Conservation (phyloP, 92 coral and sea anemone species). For the Paragorgia papillata region DNA sequence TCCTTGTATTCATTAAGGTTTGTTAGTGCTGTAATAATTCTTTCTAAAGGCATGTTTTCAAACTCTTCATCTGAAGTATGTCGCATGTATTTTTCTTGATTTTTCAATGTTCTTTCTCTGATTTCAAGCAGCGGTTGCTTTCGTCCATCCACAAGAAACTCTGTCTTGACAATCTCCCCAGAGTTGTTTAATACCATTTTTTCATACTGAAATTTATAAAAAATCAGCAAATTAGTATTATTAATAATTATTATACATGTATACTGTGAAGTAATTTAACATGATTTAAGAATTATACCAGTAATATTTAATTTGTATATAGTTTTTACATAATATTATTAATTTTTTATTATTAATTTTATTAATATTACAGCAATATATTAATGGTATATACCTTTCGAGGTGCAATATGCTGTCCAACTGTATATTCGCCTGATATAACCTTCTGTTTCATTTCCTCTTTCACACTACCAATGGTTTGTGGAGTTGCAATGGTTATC, state of each 20-base stretch:
- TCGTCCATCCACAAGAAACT: not conserved
- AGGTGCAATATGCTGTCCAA: constrained; percentile 63
- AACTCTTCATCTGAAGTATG: constrained; percentile 2
- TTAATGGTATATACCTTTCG: too few relatives aligned
- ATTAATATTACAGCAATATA: too few relatives aligned
- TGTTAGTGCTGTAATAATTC: not conserved
- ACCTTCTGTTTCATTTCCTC: constrained; percentile 38
- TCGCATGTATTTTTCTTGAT: constrained; percentile 5
- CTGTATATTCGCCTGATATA: constrained; percentile 46
- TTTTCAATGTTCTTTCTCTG: not conserved
- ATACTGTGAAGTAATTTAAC: too few relatives aligned
- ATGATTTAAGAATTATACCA: too few relatives aligned
- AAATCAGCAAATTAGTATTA: not conserved
- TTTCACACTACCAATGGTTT: constrained; percentile 35
- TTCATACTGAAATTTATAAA: not conserved
- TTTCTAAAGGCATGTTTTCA: not conserved
- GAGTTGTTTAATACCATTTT: constrained; percentile 5
- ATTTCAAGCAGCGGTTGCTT: constrained; percentile 6
- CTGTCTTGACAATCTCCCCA: constrained; percentile 11
- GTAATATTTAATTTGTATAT: too few relatives aligned
- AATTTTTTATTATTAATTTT: not conserved
- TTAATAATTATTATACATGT: too few relatives aligned
- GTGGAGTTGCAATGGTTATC: constrained; percentile 49
- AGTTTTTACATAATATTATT: too few relatives aligned
- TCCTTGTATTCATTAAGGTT: constrained; percentile 4